Evolutionary conservation across 2,888 invertebrate genomes (phyloP).

Genomic region (Drosophila austrosaltans): DNA sequence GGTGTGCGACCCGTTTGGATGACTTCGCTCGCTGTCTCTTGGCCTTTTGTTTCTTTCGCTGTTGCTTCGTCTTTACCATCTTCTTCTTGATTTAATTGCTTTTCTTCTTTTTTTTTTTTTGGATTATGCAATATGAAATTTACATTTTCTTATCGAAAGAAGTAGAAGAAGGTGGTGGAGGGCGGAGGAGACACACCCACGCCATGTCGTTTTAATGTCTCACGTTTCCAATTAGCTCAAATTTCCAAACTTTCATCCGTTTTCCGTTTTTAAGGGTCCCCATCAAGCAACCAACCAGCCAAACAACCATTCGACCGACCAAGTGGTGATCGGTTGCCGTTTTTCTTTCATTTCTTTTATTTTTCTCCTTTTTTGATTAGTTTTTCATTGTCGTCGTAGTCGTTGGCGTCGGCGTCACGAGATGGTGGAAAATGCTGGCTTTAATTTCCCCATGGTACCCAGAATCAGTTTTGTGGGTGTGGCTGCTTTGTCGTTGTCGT

Average conservation of each 20-base stretch:
- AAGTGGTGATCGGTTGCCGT: constrained; percentile 8
- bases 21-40: constrained; percentile 18
- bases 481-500: constrained; percentile 43
- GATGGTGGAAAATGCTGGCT: constrained; percentile 79
- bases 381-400: constrained; percentile 40
- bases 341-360: constrained; percentile 7
- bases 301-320: background rate
- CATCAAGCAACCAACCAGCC: background rate
- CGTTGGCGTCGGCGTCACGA: constrained; percentile 56
- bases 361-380: constrained; percentile 38
- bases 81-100: constrained; percentile 37
- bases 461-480: constrained; percentile 70
- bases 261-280: constrained; percentile 28
- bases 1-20: constrained; percentile 30
- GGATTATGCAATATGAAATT: constrained; percentile 61
- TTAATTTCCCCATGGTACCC: constrained; percentile 75
- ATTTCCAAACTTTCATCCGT: constrained; percentile 53
- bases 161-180: background rate
- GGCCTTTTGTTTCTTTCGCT: constrained; percentile 45
- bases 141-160: constrained; percentile 31
- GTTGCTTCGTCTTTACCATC: constrained; percentile 6
- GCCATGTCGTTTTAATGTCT: constrained; percentile 25
- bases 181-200: constrained; percentile 33
- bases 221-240: constrained; percentile 60
- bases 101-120: constrained; percentile 38